Conservation (phyloP, 2,113 vertebrate genomes). For the Delphinapterus leucas region DNA sequence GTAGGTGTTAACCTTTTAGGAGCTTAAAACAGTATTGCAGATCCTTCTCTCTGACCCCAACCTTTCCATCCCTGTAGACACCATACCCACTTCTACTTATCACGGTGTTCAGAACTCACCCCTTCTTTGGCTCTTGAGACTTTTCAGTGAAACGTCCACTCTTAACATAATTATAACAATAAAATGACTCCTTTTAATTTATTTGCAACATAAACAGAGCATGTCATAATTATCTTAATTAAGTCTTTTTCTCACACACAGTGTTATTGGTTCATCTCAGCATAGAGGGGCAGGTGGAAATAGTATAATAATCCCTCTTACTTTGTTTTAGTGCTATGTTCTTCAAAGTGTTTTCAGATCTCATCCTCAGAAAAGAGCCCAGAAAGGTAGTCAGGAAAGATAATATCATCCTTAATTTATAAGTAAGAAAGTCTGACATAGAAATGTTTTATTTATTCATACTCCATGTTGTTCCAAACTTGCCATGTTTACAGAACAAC, state of each 20-base stretch:
- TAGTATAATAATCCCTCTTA: background rate
- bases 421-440: background rate
- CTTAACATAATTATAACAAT: background rate
- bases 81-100: background rate
- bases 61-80: background rate
- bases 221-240: background rate
- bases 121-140: background rate
- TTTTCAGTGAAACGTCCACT: background rate
- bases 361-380: background rate
- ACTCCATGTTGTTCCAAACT: background rate
- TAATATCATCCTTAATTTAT: background rate
- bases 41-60: background rate
- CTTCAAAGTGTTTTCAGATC: background rate
- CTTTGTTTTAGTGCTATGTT: background rate
- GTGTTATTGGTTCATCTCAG: background rate
- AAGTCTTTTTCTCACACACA: background rate
- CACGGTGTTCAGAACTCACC: background rate
- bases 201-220: background rate
- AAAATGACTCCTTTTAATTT: slow-evolving; percentile 11
- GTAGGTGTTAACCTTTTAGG: background rate
- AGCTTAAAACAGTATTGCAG: background rate
- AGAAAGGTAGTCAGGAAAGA: background rate
- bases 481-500: background rate
- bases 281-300: background rate
- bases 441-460: background rate